Evolutionary conservation across 2,113 vertebrate species (phyloP), one percentile per base, ranked within the genome.

Genomic region (Pituophis catenifer): DNA sequence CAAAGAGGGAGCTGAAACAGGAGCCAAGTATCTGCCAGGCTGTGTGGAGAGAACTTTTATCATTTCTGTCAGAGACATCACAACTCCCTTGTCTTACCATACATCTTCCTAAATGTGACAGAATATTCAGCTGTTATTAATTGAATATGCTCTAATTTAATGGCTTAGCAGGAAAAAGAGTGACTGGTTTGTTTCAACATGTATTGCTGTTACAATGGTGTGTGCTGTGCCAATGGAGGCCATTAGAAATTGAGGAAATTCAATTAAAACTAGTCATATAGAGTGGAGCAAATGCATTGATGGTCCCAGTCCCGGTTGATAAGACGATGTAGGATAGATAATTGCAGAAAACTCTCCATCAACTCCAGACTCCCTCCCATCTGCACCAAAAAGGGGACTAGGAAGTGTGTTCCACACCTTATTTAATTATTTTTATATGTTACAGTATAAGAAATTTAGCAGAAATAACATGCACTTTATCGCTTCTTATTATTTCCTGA

Each of bases 1-100:
- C 91, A 97, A 97, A 86, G 97, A 98, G 98, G 95, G 96, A 94
- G 95, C 81, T 1, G 54, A 89, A 53, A 95, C 94, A 93, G 94
- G 95, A 98, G 98, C 98, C 98, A 96, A 97, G 97, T 97, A 97
- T 98, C 98, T 99, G 98, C 98, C 98, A 98, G 98, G 97, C 98
- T 98, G 98, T 98, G 98, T 97, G 96, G 97, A 96, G 98, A 98
- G 98, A 98, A 98, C 98, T 98, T 98, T 98, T 98, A 99, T 99
- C 98, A 98, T 98, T 98, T 98, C 98, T 99, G 99, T 99, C 98
- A 99, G 98, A 98, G 98, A 98, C 98, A 98, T 99, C 98, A 98
- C 98, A 98, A 98, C 98, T 97, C 97, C 97, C 99, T 99, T 98
- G 98, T 99, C 99, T 99, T 98, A 98, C 98, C 98, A 98, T 99